Base-by-base conservation (phyloP, 1,140 invertebrate genomes). In the Batillaria attramentaria region DNA sequence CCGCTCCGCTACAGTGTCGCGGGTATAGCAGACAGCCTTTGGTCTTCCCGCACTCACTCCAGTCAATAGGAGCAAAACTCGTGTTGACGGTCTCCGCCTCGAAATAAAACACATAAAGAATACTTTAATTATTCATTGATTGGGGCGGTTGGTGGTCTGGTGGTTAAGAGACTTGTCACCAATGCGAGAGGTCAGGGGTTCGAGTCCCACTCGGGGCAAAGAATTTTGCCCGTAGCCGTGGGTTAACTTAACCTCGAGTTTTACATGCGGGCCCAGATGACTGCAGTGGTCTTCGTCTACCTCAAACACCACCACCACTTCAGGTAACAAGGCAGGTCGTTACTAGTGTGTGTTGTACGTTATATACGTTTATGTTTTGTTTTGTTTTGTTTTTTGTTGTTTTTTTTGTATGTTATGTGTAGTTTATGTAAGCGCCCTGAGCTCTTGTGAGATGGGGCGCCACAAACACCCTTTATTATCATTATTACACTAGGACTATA, bases 1-100 rank as follows among this genome's bases (percentile, higher is more conserved):
- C 94, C 65, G 92, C 90, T 1, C 93, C 90, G 31, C 92, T 92
- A 86, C 97, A 98, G 81, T 93, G 91, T 24, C 92, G 89, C 0
- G 97, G 97, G 83, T 94, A 93, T 84, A 83, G 76, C 8, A 83
- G 43, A 75, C 81, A 83, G 24, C 81, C 81, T 42, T 78, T 83
- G 10, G 72, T 79, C 41, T 83, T 72, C 2, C 81, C 81, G 65
- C 81, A 83, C n/a, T 35, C 62, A 1, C 70, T 54, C 43, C 72
- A 79, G 69, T 83, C 57, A 16, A 83, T 72, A 20, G 39, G 41
- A 10, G 46, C 33, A 1, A 78, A 33, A 8, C 18, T 50, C 33
- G 2, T 18, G 31, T 24, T 57, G 28, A 74, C 78, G 43, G 10
- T 3, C 4, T 43, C 18, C 28, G 31, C 16, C 72, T 75, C 33